Evolutionary conservation across 2,888 invertebrate species (phyloP).

Genomic region (Eristalinus aeneus): DNA sequence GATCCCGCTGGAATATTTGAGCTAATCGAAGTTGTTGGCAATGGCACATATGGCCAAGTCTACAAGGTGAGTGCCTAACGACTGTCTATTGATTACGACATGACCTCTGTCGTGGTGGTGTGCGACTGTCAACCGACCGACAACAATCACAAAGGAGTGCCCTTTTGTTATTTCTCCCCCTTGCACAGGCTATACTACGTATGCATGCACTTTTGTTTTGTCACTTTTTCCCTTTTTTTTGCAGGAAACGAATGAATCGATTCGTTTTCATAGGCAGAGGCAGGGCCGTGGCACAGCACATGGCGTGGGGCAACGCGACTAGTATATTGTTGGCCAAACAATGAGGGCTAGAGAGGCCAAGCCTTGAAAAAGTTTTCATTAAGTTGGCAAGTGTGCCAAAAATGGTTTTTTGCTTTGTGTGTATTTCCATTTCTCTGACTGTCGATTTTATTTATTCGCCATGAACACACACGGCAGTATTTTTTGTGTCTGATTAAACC

Average conservation of each 20-base stretch:
- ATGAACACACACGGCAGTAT: conserved; percentile 15
- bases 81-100: conserved; percentile 20
- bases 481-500: conserved; percentile 23
- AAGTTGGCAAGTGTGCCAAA: conserved; percentile 68
- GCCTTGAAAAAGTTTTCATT: conserved; percentile 59
- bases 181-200: conserved; percentile 2
- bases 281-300: neutral
- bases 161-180: conserved; percentile 42
- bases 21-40: conserved; percentile 99
- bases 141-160: conserved; percentile 49
- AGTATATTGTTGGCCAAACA: conserved; percentile 57
- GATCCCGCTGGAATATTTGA: conserved; percentile 99
- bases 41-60: conserved; percentile 99
- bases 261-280: conserved; percentile 61
- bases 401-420: conserved; percentile 46
- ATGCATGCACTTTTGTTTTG: neutral
- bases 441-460: neutral
- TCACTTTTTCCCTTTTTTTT: neutral
- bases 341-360: conserved; percentile 48
- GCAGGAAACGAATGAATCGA: conserved; percentile 34
- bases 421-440: conserved; percentile 1
- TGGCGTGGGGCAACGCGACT: conserved; percentile 17
- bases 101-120: neutral
- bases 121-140: neutral
- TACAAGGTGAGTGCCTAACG: conserved; percentile 90